Base-by-base conservation (phyloP, 2,888 invertebrate genomes). In the Drosophila lutescens region DNA sequence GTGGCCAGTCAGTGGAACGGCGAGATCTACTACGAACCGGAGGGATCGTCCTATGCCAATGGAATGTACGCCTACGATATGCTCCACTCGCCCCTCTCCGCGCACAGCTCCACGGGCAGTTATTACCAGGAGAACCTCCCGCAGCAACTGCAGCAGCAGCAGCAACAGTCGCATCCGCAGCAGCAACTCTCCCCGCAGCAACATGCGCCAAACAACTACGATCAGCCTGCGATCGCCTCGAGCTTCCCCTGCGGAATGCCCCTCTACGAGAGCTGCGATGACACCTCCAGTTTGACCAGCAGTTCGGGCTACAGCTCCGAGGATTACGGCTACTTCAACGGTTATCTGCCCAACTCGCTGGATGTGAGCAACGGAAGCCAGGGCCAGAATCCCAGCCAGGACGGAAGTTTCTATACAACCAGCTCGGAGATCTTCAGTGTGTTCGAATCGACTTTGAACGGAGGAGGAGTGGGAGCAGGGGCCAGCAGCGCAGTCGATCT, bases 281-380 rank as follows among this genome's bases (percentile, higher is more conserved):
- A 92, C 38, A 91, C 92, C 34, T 92, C 92, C 43, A 92, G 92
- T 36, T 68, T 92, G 23, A 92, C 92, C 40, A 90, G 89, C 74
- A 90, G 90, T 53, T 91, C 91, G 2, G 90, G 89, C 49, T 90
- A 91, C 56, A 90, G 89, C 61, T 89, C 90, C 40, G 92, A 92
- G 66, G 91, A 92, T 17, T 91, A 89, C 13, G 38, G 62, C 50
- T 90, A 88, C 34, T 84, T 89, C 34, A 86, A 88, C 13, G 77
- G 82, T 8, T 60, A 89, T 32, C 70, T 80, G 36, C 72, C 67
- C 54, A 40, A 30, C 54, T 20, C 57, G 2, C 40, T 80, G 44
- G 85, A 80, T 38, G 50, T 78, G 1, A 80, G 84, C 17, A 77
- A 56, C 55, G 34, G 44, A 15, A 73, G 40, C 36, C 36, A 60